These are phyloP conservation scores for Rattus rattus DNA, from an alignment of 2,113 vertebrate genomes.

Conservation along the genomic window DNA sequence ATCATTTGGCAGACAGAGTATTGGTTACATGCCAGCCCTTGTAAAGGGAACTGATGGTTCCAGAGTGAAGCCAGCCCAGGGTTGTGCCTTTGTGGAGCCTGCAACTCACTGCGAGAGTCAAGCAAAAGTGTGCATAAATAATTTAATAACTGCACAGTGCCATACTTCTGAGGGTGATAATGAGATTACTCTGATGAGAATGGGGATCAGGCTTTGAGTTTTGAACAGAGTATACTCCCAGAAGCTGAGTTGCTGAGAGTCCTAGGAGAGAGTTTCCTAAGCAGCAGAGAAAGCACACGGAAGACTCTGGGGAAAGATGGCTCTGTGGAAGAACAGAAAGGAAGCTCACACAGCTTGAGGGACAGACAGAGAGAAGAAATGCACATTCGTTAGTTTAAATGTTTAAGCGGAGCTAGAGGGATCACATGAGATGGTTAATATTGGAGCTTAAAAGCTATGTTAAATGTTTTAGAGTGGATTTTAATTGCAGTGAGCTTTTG, in stretches of 20 bases:
- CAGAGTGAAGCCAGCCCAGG: background rate
- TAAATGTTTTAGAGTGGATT: conserved; percentile 8
- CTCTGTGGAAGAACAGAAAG: background rate
- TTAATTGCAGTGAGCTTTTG: background rate
- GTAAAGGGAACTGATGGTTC: background rate
- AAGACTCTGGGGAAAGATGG: background rate
- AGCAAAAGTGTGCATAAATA: background rate
- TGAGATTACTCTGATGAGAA: background rate
- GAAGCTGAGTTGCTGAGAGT: conserved; percentile 1
- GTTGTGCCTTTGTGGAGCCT: background rate
- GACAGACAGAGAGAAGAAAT: background rate
- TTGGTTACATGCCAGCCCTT: fast-evolving
- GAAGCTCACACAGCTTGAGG: background rate
- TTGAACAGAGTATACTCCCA: background rate
- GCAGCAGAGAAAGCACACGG: background rate
- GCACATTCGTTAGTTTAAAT: background rate
- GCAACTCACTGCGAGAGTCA: background rate
- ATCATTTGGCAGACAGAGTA: background rate
- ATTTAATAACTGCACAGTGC: background rate
- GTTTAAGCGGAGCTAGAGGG: background rate
- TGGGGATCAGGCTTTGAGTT: background rate
- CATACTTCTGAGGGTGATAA: background rate
- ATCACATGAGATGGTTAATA: background rate
- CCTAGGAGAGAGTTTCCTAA: background rate
- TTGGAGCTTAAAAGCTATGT: background rate